Evolutionary conservation across 2,113 vertebrate genomes (phyloP), one percentile per base, ranked within the genome.

Genomic region (Bubalus kerabau): DNA sequence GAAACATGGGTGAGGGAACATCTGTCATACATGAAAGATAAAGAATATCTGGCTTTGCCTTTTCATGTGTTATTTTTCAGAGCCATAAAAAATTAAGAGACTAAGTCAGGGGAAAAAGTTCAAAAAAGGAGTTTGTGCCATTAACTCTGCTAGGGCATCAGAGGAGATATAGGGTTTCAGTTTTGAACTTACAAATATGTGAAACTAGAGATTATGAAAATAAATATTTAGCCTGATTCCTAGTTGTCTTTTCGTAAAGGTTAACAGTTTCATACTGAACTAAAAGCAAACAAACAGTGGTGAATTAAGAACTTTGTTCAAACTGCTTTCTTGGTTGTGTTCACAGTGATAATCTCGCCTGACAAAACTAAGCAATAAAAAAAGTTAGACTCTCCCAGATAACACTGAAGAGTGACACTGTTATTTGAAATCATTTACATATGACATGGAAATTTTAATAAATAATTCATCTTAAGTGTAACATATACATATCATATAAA

Each of bases 171-270:
- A 98, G 96, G 95, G 97, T 99, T 99, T 98, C 98, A 99, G 96
- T 97, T 98, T 95, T 99, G 98, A 98, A 98, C 97, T 98, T 98
- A 98, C 92, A 98, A 98, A 98, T 98, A 99, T 98, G 97, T 98
- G 98, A 98, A 99, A 99, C 97, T 95, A 1, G 94, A 99, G 98
- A 98, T 98, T 98, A 98, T 92, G 97, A 99, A 98, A 99, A 99
- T 98, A 99, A 99, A 98, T 99, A 98, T 97, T 98, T 98, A 97
- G 91, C 92, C 93, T 78, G 98, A 98, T 98, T 98, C 98, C 96
- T 98, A 91, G 89, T 97, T 98, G 52, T 98, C 96, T 97, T 98
- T 97, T 98, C 97, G 93, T 97, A 97, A 98, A 98, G 96, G 95
- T 98, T 99, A 98, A 97, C 97, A 97, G 95, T 98, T 98, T 98